phyloP scores from a whole-genome alignment of 1,140 invertebrate genomes.

The Carposina sasakii region DNA sequence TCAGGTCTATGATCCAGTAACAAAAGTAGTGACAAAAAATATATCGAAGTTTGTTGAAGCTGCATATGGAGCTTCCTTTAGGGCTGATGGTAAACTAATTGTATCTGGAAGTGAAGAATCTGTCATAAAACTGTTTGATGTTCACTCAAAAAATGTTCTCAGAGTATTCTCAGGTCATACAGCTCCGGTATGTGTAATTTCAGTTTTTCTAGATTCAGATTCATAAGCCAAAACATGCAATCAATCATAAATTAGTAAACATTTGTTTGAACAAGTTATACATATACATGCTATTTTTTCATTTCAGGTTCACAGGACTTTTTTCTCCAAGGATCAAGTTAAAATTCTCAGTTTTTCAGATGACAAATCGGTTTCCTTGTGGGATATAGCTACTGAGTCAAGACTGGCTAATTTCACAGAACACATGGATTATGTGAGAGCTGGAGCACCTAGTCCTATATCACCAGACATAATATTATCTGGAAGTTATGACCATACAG shows the following conservation, averaged over 20 bases:
- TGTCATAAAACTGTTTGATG: conserved; percentile 91
- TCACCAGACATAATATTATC: conserved; percentile 85
- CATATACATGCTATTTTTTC: too few species aligned
- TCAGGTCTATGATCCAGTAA: conserved; percentile 89
- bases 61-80: conserved; percentile 90
- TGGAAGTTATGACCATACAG: conserved; percentile 94
- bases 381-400: conserved; percentile 92
- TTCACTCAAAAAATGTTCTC: conserved; percentile 83
- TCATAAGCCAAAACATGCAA: too few species aligned
- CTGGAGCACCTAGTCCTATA: conserved; percentile 84
- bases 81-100: conserved; percentile 88
- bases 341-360: conserved; percentile 93
- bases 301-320: conserved; percentile 84
- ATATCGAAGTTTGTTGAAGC: conserved; percentile 89
- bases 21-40: conserved; percentile 87
- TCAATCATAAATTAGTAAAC: too few species aligned
- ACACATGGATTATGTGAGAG: conserved; percentile 89
- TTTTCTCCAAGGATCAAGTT: conserved; percentile 85
- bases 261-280: too few species aligned
- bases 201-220: too few species aligned
- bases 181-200: conserved; percentile 67
- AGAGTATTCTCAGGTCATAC: conserved; percentile 75
- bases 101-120: conserved; percentile 92
- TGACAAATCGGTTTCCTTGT: conserved; percentile 90
- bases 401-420: conserved; percentile 77